These are phyloP conservation scores for Drosophila nigrodunni DNA, from an alignment of 1,140 invertebrate genomes.

Conservation along the genomic window DNA sequence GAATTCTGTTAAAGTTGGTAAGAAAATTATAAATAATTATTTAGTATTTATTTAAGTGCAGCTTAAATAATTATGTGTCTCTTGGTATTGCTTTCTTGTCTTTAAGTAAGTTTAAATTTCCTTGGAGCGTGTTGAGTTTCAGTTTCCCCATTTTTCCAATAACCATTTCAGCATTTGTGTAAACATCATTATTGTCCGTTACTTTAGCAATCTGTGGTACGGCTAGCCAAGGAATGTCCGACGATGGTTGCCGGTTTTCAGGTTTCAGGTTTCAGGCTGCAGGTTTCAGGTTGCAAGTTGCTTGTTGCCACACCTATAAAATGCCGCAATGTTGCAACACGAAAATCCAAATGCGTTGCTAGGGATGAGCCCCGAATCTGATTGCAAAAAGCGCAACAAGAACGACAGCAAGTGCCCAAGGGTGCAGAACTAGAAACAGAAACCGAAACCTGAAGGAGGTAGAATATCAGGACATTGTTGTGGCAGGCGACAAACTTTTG, in stretches of 20 bases:
- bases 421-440: conserved; percentile 9
- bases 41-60: too few species aligned
- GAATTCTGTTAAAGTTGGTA: too few species aligned
- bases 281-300: conserved; percentile 14
- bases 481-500: conserved; percentile 54
- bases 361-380: conserved; percentile 19
- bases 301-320: conserved; percentile 46
- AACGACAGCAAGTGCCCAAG: conserved; percentile 10
- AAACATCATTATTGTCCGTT: conserved; percentile 59
- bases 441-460: background rate
- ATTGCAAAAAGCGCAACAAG: conserved; percentile 44
- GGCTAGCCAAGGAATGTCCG: conserved; percentile 31
- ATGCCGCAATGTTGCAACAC: conserved; percentile 49
- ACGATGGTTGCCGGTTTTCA: conserved; percentile 12
- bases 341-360: conserved; percentile 41
- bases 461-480: conserved; percentile 38
- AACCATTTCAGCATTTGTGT: conserved; percentile 56
- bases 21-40: too few species aligned
- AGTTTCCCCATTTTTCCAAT: conserved; percentile 40
- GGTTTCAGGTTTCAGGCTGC: background rate
- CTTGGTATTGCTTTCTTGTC: background rate
- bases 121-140: too few species aligned
- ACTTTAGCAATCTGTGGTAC: conserved; percentile 26
- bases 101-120: background rate
- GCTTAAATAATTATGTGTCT: too few species aligned